phyloP scores from a whole-genome alignment of 30 jellyfish, hydroid and myxozoan genomes.

The Rhopilema esculentum region DNA sequence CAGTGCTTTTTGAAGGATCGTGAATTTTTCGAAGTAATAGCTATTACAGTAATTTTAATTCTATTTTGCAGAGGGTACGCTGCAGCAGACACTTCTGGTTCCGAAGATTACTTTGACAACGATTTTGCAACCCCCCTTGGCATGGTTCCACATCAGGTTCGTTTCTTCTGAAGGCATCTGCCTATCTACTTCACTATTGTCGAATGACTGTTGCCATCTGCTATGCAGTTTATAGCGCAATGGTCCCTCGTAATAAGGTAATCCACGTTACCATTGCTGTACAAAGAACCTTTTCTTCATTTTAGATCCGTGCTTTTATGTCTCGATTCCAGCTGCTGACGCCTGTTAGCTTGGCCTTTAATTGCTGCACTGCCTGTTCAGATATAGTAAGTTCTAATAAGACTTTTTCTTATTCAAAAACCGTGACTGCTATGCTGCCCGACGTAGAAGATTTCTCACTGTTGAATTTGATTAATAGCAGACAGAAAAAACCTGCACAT shows the following conservation, averaged over 20 bases:
- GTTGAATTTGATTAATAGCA: too few species aligned
- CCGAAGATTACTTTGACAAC: slow-evolving; percentile 67
- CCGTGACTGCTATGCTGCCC: too few species aligned
- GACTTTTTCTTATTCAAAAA: background rate
- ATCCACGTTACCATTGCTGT: too few species aligned
- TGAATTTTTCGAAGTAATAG: too few species aligned
- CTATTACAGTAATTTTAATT: too few species aligned
- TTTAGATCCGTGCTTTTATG: slow-evolving; percentile 91
- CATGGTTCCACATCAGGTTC: slow-evolving; percentile 95
- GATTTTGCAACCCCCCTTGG: slow-evolving; percentile 94
- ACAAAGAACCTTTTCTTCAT: slow-evolving; percentile 29
- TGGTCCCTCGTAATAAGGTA: too few species aligned
- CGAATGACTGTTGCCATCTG: background rate
- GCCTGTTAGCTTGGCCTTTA: slow-evolving; percentile 89
- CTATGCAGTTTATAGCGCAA: background rate
- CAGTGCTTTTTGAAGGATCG: too few species aligned
- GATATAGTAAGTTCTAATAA: slow-evolving; percentile 62
- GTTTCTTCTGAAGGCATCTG: too few species aligned
- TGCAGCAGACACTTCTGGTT: slow-evolving; percentile 83
- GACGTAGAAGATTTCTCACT: too few species aligned
- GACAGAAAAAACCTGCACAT: too few species aligned
- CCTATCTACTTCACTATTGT: too few species aligned
- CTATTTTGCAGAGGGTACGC: slow-evolving; percentile 72
- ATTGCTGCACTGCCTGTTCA: slow-evolving; percentile 95
- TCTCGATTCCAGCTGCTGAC: slow-evolving; percentile 90